Percentiles rank a stretch among this genome's conserved stretches.
Evolutionary conservation across 2,888 invertebrate genomes (phyloP).

Genomic region (Pseudococcus viburni): DNA sequence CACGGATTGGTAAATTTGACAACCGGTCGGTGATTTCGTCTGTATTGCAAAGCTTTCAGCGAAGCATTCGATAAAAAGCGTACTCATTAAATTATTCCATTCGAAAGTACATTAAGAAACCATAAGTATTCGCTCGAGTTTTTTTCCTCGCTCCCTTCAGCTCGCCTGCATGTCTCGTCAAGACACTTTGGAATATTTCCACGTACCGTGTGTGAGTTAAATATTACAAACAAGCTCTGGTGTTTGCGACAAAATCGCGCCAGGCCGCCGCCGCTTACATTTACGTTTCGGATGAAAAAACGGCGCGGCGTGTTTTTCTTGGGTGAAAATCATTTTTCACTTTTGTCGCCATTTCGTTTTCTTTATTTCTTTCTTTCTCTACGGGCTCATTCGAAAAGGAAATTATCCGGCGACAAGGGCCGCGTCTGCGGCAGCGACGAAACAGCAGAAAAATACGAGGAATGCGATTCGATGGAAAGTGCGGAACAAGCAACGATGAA

Average conservation of each 20-base stretch:
- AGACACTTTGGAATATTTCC: background rate
- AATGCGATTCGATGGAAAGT: background rate
- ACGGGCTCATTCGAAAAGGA: background rate
- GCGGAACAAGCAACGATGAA: background rate
- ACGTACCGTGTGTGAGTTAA: background rate
- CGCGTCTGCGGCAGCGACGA: background rate
- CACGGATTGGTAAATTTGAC: background rate
- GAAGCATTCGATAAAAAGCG: background rate
- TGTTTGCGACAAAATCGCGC: background rate
- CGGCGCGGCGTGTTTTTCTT: background rate
- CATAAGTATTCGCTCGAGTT: background rate
- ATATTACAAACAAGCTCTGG: background rate
- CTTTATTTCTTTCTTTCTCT: background rate
- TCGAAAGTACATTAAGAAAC: background rate
- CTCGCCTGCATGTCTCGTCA: background rate
- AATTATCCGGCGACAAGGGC: background rate
- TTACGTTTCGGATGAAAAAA: background rate
- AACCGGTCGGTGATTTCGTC: background rate
- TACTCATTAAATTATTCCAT: background rate
- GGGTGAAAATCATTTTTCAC: slow-evolving; percentile 1
- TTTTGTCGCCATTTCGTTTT: background rate
- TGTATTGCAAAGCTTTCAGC: background rate
- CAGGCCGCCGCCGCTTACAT: background rate
- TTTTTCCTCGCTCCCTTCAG: background rate
- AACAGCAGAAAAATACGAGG: background rate